Base-by-base conservation (phyloP, 2,113 vertebrate species). In the Xiphophorus hellerii region DNA sequence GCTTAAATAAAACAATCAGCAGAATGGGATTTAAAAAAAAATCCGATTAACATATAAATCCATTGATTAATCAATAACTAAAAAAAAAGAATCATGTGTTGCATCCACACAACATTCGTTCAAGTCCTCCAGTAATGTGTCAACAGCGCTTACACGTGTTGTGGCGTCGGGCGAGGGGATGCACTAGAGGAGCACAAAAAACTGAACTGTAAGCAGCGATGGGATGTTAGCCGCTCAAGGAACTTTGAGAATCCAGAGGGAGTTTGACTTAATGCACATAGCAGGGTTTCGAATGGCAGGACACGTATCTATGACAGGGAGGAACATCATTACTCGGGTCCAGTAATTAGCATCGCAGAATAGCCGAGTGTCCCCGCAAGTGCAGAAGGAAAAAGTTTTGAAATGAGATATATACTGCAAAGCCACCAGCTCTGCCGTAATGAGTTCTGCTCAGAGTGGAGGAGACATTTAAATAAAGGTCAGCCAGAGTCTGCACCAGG, bases 381-480 rank as follows among this genome's bases (percentile, higher is more conserved):
- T 88, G 81, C 83, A 80, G 68, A 80, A 82, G 84, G 84, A 82
- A 82, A 82, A 93, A 91, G 82, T 90, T 91, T 81, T 86, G 78
- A 88, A 90, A 86, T 86, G 85, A 89, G 88, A 93, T 87, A 84
- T 87, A 91, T 87, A 77, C 89, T 83, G 85, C 86, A 87, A 80
- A 88, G 87, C 87, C 88, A 90, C 89, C 80, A 89, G 90, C 90
- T 83, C 90, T 84, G 87, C 91, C 93, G 90, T 95, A 94, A 94
- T 95, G 92, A 95, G 93, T 89, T 93, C 87, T 63, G 80, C 90
- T 90, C 89, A 88, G 87, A 90, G 91, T 91, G 88, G 84, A 88
- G 88, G 88, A 94, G 92, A 94, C 93, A 94, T 95, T 95, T 94
- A 93, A 94, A 93, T 93, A 95, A 95, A 95, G 93, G 94, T 94